A percentile compares a stretch with the other conserved stretches of the same genome.
Conservation (phyloP, 2,113 vertebrate species). For the Dicerorhinus sumatrensis region DNA sequence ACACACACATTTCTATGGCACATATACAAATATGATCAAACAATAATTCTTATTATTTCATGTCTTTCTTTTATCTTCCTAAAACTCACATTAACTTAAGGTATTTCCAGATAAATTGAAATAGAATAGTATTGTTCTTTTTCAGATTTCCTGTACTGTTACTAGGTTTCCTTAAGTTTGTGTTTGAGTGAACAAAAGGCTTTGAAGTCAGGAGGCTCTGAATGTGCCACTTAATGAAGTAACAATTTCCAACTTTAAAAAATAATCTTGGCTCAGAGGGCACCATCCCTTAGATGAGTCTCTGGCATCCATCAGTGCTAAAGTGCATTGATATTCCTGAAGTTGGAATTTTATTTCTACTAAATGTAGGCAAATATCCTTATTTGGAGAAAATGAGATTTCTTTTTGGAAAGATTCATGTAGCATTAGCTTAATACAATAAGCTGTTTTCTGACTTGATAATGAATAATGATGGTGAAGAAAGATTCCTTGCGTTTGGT, state of each 20-base stretch:
- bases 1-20: not conserved
- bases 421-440: slow-evolving; percentile 8
- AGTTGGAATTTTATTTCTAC: slow-evolving; percentile 12
- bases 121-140: not conserved
- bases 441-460: not conserved
- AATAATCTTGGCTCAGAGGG: not conserved
- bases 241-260: not conserved
- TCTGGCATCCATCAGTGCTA: not conserved
- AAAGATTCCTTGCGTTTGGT: not conserved
- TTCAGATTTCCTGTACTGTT: not conserved
- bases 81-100: not conserved
- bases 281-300: not conserved
- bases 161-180: not conserved
- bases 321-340: not conserved
- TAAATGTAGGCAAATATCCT: not conserved
- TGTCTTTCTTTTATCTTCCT: not conserved
- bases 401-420: not conserved
- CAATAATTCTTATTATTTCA: not conserved
- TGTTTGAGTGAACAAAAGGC: not conserved
- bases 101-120: not conserved
- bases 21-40: not conserved
- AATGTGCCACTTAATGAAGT: not conserved
- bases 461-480: not conserved
- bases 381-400: not conserved
- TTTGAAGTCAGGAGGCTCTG: not conserved